Evolutionary conservation across 2,113 vertebrate species (phyloP), one percentile per base, ranked within the genome.

Genomic region (Hippocampus mohnikei): DNA sequence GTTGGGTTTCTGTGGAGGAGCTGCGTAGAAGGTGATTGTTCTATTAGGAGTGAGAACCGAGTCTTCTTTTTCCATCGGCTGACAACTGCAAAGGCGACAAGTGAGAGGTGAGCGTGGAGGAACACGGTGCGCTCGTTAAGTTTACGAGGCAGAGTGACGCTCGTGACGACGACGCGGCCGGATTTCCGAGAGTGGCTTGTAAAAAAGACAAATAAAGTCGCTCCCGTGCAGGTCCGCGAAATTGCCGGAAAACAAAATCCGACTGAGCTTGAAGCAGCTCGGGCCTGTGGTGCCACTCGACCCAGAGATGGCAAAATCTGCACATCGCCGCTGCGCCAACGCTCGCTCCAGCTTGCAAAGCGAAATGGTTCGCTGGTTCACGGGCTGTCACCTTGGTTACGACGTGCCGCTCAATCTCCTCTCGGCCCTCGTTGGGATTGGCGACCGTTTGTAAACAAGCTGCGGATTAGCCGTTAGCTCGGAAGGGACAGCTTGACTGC

Each of bases 301-400:
- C 58, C 5, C 55, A 41, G 64, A 56, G 71, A 71, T 80, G 62
- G 73, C 69, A 6, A 37, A 73, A 75, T 70, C 80, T 71, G 20
- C 2, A 3, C 21, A n/a, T 66, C 69, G 1, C 4, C 8, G 56
- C 23, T 41, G 41, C 4, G 20, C 1, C 15, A 9, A 44, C 46
- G 62, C 63, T 69, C 7, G 0, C 44, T 12, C 33, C 0, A 2
- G 40, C 29, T 61, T 74, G 53, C 44, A 73, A 71, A 75, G 74
- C 18, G 8, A 33, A 37, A 61, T 1, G 29, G 8, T 20, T 41
- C 40, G 37, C 21, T 13, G 5, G 37, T 74, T 69, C 52, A 21
- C 20, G 50, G 7, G 21, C 21, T 53, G 21, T 53, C 20, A 0
- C 20, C 8, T 42, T 3, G 50, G 16, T 20, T 12, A 20, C 18